These are phyloP conservation scores for Trematocara unimaculatum DNA, from an alignment of 2,113 vertebrate species.

Conservation along the genomic window DNA sequence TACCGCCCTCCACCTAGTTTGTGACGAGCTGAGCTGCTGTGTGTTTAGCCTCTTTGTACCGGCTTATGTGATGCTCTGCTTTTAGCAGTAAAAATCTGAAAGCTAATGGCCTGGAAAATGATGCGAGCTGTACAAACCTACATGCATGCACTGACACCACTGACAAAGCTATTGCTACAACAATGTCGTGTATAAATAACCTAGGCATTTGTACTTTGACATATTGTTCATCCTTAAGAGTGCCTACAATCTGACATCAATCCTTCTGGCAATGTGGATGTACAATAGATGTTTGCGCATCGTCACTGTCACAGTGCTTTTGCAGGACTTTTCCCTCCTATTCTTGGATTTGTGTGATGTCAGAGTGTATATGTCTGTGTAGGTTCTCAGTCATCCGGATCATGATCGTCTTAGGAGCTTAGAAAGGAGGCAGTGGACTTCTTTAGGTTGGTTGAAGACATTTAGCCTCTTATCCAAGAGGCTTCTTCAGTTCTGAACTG, in stretches of 20 bases:
- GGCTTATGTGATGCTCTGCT: neutral
- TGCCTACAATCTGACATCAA: accelerated
- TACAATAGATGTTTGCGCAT: neutral
- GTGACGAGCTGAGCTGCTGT: neutral
- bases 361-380: neutral
- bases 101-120: neutral
- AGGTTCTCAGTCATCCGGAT: neutral
- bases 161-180: accelerated
- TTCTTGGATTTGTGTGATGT: neutral
- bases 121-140: neutral
- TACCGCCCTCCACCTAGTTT: accelerated
- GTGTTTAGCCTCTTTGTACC: neutral
- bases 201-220: accelerated
- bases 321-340: neutral
- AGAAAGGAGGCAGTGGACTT: neutral
- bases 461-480: neutral
- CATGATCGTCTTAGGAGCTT: neutral
- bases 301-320: accelerated
- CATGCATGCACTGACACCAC: accelerated
- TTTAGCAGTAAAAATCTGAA: neutral
- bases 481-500: neutral
- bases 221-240: neutral
- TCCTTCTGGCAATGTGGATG: neutral
- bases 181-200: neutral
- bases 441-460: neutral